Evolutionary conservation across 2,797 vertebrate species (phyloP), one percentile per base, ranked within the genome.

Genomic region (Poecile montanus): DNA sequence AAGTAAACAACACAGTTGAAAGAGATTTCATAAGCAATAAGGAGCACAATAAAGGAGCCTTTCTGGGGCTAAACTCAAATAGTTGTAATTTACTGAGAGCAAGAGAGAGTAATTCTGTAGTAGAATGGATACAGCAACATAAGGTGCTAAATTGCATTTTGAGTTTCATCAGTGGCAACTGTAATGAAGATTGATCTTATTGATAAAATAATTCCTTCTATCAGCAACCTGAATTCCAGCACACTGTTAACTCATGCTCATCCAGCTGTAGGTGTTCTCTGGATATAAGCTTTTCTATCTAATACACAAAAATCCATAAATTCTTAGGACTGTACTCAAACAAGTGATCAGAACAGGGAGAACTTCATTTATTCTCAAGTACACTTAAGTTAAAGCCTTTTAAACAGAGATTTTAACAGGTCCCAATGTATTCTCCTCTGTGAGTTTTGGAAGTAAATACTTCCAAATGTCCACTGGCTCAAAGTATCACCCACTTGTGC

Each of bases 391-490:
- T 72, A 73, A 89, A 96, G 90, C 66, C 48, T 94, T 95, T 92
- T 65, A 86, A 92, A 94, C 36, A 89, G 4, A 21, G 83, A 38
- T 68, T 89, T 87, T 61, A 91, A 85, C 47, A 91, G 36, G 38
- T 34, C 7, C 13, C 17, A 51, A 57, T n/a, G 25, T 54, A 78
- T 85, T 84, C 88, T 75, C 22, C 13, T 80, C 68, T 61, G 27
- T 56, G 60, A 73, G 13, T 67, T 93, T 81, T 82, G 13, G 95
- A 98, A 98, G 85, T 96, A 96, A 97, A 96, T 94, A 97, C 96
- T 96, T 97, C 97, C 92, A 97, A 97, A 96, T 94, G 90, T 96
- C 95, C 94, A 92, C 92, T 93, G 65, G 29, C 34, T 96, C 48
- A 48, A 93, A 94, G 94, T 80, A 95, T 89, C 76, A 70, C 76